Base-by-base conservation (phyloP, 2,888 invertebrate genomes). In the Zygothrica quintamaculata region DNA sequence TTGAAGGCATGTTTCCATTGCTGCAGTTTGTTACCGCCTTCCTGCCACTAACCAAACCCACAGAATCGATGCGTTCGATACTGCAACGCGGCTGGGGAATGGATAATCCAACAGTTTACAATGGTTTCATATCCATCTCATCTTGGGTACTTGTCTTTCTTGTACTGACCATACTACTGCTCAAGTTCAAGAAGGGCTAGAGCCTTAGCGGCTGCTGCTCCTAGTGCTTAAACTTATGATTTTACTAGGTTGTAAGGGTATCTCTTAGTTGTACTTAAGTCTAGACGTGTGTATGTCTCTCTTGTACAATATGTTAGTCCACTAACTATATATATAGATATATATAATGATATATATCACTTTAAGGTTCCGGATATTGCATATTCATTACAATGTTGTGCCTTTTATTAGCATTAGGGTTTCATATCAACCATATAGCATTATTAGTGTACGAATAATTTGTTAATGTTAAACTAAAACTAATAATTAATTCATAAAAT, bases 131-230 rank as follows among this genome's bases (percentile, higher is more conserved):
- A 1, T 94, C 96, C 1, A 95, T 96, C 0, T 90, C 93, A 0
- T 89, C 94, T 3, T 98, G 98, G 98, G 96, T 96, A 15, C 90
- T 94, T 0, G 91, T 96, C 7, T 96, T 96, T 80, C 91, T 96
- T 59, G 94, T 94, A 1, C 90, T 94, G 9, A 95, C 96, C 88
- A 94, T 96, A 74, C 89, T 96, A 18, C 89, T 96, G 58, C 92
- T 96, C 36, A 96, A 96, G 90, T 97, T 96, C 85, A 96, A 95
- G 90, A 96, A 96, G 91, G 96, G 96, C 69, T 96, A 93, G 92
- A 15, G 11, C 13, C 0, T 4, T 8, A 22, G n/a, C n/a, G n/a
- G n/a, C n/a, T n/a, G n/a, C n/a, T 0, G 31, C 39, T 22, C 22
- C 31, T 48, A 52, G 34, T 48, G 29, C 18, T 58, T 50, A 39